These are phyloP conservation scores for Aepyceros melampus DNA, from an alignment of 2,113 vertebrate genomes.

Conservation along the genomic window DNA sequence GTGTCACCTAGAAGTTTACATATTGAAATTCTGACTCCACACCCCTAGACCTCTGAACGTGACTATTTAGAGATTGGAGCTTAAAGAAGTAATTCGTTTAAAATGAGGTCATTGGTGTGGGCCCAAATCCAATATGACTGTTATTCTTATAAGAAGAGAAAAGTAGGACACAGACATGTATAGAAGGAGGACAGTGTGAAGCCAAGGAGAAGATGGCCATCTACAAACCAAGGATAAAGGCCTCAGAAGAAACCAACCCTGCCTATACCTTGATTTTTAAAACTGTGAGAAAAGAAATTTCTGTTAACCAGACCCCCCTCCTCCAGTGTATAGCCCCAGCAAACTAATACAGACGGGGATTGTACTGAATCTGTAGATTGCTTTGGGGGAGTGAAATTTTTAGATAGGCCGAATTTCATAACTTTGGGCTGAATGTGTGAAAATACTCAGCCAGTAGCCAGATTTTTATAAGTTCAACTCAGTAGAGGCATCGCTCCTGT, in stretches of 20 bases:
- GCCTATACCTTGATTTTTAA: background rate
- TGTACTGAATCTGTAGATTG: background rate
- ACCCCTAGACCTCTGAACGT: background rate
- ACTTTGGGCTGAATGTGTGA: slow-evolving; percentile 14
- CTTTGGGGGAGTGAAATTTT: background rate
- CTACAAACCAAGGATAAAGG: background rate
- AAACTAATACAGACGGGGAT: background rate
- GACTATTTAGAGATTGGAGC: background rate
- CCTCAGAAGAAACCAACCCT: background rate
- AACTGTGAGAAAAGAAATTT: background rate
- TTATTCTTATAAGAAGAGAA: background rate
- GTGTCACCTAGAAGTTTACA: background rate
- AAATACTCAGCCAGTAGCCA: background rate
- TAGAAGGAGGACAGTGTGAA: background rate
- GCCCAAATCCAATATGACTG: background rate
- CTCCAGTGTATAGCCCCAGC: background rate
- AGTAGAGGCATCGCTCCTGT: background rate
- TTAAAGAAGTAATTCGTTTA: background rate
- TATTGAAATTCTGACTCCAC: background rate
- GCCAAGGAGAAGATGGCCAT: background rate
- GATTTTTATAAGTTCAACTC: background rate
- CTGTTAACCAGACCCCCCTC: background rate
- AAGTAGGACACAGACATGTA: background rate
- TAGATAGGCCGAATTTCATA: background rate
- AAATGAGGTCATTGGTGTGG: background rate